phyloP scores from a whole-genome alignment of 2,888 invertebrate genomes.

The Steinernema hermaphroditum region DNA sequence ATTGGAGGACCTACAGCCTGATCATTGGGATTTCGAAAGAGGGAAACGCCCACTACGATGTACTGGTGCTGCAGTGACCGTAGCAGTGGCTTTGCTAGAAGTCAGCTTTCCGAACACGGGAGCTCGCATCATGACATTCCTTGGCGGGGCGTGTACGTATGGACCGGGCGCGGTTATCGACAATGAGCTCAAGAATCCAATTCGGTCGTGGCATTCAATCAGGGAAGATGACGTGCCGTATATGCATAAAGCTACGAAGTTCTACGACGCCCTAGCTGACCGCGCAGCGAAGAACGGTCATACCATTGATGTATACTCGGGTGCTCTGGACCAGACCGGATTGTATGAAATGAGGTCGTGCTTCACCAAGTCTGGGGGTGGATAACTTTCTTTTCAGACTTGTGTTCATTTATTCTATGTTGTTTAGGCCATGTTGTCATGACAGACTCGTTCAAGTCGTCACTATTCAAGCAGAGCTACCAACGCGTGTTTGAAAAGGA shows the following conservation, averaged over 20 bases:
- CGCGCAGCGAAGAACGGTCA: constrained; percentile 94
- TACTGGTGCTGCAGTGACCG: constrained; percentile 92
- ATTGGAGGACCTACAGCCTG: constrained; percentile 76
- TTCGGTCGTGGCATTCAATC: constrained; percentile 96
- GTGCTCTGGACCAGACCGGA: constrained; percentile 97
- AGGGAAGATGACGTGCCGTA: constrained; percentile 92
- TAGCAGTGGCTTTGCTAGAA: constrained; percentile 92
- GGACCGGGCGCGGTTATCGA: constrained; percentile 95
- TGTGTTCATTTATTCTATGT: not conserved
- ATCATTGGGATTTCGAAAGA: constrained; percentile 85
- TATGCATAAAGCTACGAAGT: constrained; percentile 83
- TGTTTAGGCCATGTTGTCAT: constrained; percentile 91
- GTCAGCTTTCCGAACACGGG: constrained; percentile 89
- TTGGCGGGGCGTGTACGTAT: constrained; percentile 96
- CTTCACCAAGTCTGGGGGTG: constrained; percentile 85
- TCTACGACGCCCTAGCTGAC: constrained; percentile 88
- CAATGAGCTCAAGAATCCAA: constrained; percentile 94
- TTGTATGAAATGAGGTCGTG: constrained; percentile 97
- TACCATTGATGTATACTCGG: constrained; percentile 93
- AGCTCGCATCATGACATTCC: constrained; percentile 89
- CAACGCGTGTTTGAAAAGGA: constrained; percentile 91
- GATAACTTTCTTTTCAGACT: not conserved
- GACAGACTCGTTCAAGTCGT: constrained; percentile 98
- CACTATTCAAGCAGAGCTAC: constrained; percentile 97
- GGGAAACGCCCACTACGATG: constrained; percentile 91